phyloP scores from a whole-genome alignment of 2,797 vertebrate species.

The Danio choprae region DNA sequence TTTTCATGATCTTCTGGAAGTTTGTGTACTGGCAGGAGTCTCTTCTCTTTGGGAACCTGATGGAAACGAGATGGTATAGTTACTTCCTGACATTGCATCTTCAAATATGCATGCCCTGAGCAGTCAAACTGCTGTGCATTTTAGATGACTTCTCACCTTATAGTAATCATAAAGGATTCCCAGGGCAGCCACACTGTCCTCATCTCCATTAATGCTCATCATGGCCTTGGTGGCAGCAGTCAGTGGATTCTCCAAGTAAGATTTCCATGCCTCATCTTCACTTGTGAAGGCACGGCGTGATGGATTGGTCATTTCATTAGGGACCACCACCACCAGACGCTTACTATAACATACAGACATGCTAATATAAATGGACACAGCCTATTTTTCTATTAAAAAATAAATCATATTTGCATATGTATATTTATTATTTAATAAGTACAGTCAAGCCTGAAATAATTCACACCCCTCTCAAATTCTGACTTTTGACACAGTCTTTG shows the following conservation, averaged over 20 bases:
- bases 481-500: no score
- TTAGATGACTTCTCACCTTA: constrained; percentile 81
- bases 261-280: constrained; percentile 98
- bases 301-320: constrained; percentile 89
- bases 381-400: no score
- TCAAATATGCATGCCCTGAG: not conserved
- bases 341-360: constrained; percentile 79
- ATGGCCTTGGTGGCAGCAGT: constrained; percentile 98
- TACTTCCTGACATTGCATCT: not conserved
- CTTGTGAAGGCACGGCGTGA: constrained; percentile 92
- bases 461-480: no score
- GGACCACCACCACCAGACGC: constrained; percentile 94
- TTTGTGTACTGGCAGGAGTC: constrained; percentile 87
- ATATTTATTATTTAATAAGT: not conserved
- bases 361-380: not conserved
- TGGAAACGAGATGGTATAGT: constrained; percentile 50
- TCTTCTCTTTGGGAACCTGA: constrained; percentile 98
- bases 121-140: not conserved
- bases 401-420: not conserved
- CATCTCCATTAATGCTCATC: constrained; percentile 99
- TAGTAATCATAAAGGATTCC: constrained; percentile 98
- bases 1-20: constrained; percentile 57
- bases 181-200: constrained; percentile 96
- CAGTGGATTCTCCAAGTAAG: constrained; percentile 96
- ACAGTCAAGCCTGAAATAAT: no score